phyloP scores from a whole-genome alignment of 2,888 invertebrate species.

The Allophyes oxyacanthae region DNA sequence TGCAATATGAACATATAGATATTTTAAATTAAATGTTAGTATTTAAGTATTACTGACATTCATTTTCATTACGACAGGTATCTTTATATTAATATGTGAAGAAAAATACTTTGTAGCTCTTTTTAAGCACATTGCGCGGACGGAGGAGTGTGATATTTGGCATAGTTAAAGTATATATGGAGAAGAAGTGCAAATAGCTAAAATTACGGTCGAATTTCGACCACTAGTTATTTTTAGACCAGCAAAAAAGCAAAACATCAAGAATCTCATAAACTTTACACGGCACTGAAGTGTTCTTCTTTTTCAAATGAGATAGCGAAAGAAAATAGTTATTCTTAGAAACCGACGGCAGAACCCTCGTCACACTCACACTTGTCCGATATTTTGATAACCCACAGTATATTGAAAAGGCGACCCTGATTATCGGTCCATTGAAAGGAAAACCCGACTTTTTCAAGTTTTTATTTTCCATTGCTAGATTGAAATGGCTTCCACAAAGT shows the following conservation, averaged over 20 bases:
- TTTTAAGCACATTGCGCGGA: too few species aligned
- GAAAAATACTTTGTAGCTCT: too few species aligned
- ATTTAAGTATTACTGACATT: too few species aligned
- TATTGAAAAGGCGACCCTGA: slow-evolving; percentile 59
- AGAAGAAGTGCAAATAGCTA: too few species aligned
- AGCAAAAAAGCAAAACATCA: neutral
- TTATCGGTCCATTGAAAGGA: slow-evolving; percentile 55
- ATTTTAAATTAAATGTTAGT: too few species aligned
- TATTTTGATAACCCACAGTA: slow-evolving; percentile 55
- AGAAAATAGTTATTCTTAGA: slow-evolving; percentile 36
- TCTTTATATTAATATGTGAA: too few species aligned
- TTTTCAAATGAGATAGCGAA: slow-evolving; percentile 36
- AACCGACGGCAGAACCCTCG: slow-evolving; percentile 49
- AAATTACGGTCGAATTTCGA: too few species aligned
- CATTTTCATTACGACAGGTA: too few species aligned
- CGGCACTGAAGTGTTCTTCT: slow-evolving; percentile 17
- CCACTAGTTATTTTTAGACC: neutral
- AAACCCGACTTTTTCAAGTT: slow-evolving; percentile 37
- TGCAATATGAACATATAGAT: too few species aligned
- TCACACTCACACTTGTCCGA: slow-evolving; percentile 51
- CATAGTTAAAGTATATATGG: too few species aligned
- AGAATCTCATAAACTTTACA: neutral
- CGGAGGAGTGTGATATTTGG: too few species aligned
- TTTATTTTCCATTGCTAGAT: slow-evolving; percentile 44
- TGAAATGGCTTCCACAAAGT: slow-evolving; percentile 34